Percentiles rank a stretch among this genome's conserved stretches.
These are phyloP conservation scores for Oryzias dopingdopingensis DNA, from an alignment of 2,797 vertebrate species.

Conservation along the genomic window DNA sequence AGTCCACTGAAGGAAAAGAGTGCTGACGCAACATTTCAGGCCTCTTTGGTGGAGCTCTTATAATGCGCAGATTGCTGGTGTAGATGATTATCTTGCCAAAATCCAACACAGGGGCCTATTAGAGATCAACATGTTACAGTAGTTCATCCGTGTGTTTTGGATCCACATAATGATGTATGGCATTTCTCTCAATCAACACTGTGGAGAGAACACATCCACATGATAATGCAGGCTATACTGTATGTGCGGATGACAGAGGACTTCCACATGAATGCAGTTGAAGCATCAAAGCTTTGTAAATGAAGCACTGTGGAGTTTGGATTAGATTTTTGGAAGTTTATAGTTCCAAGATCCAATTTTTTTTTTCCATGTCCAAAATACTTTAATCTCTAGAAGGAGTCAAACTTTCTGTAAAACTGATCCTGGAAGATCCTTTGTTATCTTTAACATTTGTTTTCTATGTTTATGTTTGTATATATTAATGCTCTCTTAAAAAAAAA, in stretches of 20 bases:
- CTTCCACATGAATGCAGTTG: conserved; percentile 19
- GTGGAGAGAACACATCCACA: neutral
- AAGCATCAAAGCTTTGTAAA: conserved; percentile 11
- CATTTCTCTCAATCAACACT: neutral
- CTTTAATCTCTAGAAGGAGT: neutral
- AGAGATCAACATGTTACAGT: neutral
- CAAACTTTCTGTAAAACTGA: neutral
- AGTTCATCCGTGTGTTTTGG: neutral
- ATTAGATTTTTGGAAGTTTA: conserved; percentile 11
- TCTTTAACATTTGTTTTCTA: neutral
- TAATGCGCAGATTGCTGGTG: conserved; percentile 94
- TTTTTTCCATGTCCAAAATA: neutral
- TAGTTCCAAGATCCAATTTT: neutral
- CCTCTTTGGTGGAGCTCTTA: conserved; percentile 83
- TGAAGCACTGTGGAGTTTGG: neutral
- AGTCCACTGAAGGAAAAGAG: conserved; percentile 34
- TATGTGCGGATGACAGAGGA: conserved; percentile 14
- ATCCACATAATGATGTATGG: neutral
- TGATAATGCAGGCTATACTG: neutral
- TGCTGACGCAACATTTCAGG: conserved; percentile 69
- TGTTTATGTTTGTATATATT: neutral
- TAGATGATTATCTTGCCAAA: conserved; percentile 98
- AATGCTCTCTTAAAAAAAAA: no score
- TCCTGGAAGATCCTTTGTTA: neutral
- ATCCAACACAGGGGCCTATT: conserved; percentile 83